Base-by-base conservation (phyloP, 2,797 vertebrate genomes). In the Graptemys geographica region DNA sequence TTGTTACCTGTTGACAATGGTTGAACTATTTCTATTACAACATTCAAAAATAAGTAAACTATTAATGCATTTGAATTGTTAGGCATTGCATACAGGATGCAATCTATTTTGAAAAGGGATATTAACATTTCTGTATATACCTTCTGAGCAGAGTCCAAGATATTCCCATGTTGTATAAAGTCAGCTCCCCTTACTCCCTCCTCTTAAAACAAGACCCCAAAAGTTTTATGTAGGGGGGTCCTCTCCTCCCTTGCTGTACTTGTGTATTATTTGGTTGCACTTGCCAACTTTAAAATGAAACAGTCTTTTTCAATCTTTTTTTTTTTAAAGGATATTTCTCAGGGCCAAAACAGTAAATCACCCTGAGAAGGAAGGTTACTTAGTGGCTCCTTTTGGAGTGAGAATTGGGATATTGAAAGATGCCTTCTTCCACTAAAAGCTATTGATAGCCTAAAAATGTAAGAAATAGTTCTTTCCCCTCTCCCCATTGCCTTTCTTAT, bases 331-430 rank as follows among this genome's bases (percentile, higher is more conserved):
- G 5, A 44, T 90, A 76, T 93, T 87, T 76, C 21, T 90, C 72
- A 80, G 1, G 44, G 74, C 85, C 33, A 76, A 94, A 90, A 52
- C 1, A 6, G 62, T 90, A 91, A 1, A 0, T 82, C 93, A 91
- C 52, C 44, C 79, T 9, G 65, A 49, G n/a, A 88, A 37, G 69
- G 9, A 25, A 74, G 27, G 18, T 59, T 88, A 95, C 90, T 92
- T 94, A 88, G 92, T 80, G 8, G 18, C 27, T 51, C 44, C 53
- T 95, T 89, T 84, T 33, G 13, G 31, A 89, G 13, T 3, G 13
- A 90, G 74, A 57, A 90, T 62, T 69, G 69, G 84, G 78, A 37
- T 83, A 88, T 59, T 62, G 6, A 55, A 86, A 96, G 79, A 74
- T 41, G 5, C 11, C 3, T 90, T 88, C 56, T 74, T 65, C 41